Percentiles rank a stretch among this genome's conserved stretches.
These are phyloP conservation scores for Eristalis pertinax DNA, from an alignment of 2,888 invertebrate genomes.

Conservation along the genomic window DNA sequence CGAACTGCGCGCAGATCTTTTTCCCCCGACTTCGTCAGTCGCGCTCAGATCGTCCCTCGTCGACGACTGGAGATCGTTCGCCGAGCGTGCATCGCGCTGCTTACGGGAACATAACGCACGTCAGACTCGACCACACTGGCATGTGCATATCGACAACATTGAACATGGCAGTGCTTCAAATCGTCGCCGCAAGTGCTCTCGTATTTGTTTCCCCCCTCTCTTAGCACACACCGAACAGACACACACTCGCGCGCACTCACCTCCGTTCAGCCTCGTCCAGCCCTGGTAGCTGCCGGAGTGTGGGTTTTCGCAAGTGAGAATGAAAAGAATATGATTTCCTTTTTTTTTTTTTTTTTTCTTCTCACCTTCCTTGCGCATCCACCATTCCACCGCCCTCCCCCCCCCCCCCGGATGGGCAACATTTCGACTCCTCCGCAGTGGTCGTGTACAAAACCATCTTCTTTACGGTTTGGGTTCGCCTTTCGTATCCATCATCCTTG, in stretches of 20 bases:
- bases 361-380: not conserved
- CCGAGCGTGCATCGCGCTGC: too few relatives aligned
- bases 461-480: not conserved
- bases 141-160: not conserved
- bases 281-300: not conserved
- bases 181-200: constrained; percentile 21
- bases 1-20: too few relatives aligned
- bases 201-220: not conserved
- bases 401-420: not conserved
- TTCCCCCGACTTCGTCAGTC: too few relatives aligned
- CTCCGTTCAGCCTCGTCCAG: not conserved
- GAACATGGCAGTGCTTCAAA: not conserved
- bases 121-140: constrained; percentile 52
- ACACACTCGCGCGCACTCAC: not conserved
- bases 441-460: not conserved
- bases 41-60: too few relatives aligned
- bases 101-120: not conserved
- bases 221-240: constrained; percentile 14
- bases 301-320: constrained; percentile 42
- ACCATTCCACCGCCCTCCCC: too few relatives aligned
- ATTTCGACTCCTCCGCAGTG: not conserved
- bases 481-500: constrained; percentile 34
- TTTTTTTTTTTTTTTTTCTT: constrained; percentile 42
- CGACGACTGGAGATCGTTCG: too few relatives aligned
- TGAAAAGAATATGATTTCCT: constrained; percentile 58